phyloP scores from a whole-genome alignment of 2,888 invertebrate genomes.

The Crematogaster levior region DNA sequence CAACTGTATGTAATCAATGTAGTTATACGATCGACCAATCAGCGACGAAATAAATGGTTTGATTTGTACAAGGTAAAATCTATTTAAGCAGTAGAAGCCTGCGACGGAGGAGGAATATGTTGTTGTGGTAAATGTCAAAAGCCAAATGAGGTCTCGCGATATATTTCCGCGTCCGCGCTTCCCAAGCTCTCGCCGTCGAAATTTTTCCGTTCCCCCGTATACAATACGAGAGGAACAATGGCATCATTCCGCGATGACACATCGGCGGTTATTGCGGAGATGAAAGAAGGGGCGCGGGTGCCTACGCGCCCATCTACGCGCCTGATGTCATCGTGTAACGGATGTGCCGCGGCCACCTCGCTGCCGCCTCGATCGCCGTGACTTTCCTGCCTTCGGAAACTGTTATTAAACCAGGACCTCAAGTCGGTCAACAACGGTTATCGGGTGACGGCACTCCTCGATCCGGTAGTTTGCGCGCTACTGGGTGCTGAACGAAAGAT shows the following conservation, averaged over 20 bases:
- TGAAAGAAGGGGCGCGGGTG: constrained; percentile 40
- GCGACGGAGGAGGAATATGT: background rate
- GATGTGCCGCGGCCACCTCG: constrained; percentile 41
- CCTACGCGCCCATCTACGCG: constrained; percentile 63
- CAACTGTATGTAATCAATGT: background rate
- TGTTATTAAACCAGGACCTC: constrained; percentile 65
- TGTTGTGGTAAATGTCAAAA: background rate
- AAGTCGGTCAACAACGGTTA: constrained; percentile 66
- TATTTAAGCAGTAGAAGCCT: background rate
- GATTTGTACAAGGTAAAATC: background rate
- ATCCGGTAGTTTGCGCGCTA: background rate
- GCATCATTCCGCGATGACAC: constrained; percentile 51
- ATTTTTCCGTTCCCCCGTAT: background rate
- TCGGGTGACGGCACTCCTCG: constrained; percentile 52
- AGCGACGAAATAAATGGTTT: background rate
- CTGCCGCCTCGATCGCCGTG: background rate
- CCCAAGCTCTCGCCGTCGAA: background rate
- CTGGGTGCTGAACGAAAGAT: constrained; percentile 1
- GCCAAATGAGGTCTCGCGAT: background rate
- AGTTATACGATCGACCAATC: background rate
- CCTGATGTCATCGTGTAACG: constrained; percentile 71
- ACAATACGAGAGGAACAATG: constrained; percentile 25
- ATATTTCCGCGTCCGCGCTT: constrained; percentile 21
- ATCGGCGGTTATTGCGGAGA: constrained; percentile 54
- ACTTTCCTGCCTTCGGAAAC: constrained; percentile 59